Conservation (phyloP, 2,113 vertebrate genomes). For the Hystrix cristata region DNA sequence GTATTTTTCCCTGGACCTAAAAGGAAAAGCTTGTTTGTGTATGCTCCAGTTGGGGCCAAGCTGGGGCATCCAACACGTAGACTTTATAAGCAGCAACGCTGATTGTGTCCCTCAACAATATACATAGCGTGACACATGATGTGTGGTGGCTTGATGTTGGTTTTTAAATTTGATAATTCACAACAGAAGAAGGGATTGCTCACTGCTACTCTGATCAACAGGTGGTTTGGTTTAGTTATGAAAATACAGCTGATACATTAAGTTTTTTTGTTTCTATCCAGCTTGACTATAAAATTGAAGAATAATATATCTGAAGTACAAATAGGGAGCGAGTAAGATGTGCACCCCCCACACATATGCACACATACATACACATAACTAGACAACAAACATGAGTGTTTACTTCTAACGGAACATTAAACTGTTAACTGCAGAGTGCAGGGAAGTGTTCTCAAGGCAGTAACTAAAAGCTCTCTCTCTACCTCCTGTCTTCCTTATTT, state of each 20-base stretch:
- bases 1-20: slow-evolving; percentile 12
- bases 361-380: not conserved
- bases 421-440: not conserved
- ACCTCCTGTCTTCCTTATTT: not conserved
- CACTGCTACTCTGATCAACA: not conserved
- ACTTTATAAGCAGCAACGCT: not conserved
- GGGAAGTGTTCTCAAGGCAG: not conserved
- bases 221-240: not conserved
- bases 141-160: not conserved
- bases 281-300: slow-evolving; percentile 33
- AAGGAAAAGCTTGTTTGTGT: not conserved
- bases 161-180: slow-evolving; percentile 48
- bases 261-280: slow-evolving; percentile 32
- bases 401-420: not conserved
- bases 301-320: not conserved
- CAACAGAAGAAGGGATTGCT: not conserved
- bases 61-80: not conserved
- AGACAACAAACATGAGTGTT: not conserved
- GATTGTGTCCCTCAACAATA: not conserved
- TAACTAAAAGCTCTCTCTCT: not conserved
- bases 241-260: slow-evolving; percentile 17
- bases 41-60: not conserved
- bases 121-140: not conserved
- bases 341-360: not conserved
- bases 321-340: not conserved